These are phyloP conservation scores for Periplaneta americana DNA, from an alignment of 1,140 invertebrate genomes.

Conservation along the genomic window DNA sequence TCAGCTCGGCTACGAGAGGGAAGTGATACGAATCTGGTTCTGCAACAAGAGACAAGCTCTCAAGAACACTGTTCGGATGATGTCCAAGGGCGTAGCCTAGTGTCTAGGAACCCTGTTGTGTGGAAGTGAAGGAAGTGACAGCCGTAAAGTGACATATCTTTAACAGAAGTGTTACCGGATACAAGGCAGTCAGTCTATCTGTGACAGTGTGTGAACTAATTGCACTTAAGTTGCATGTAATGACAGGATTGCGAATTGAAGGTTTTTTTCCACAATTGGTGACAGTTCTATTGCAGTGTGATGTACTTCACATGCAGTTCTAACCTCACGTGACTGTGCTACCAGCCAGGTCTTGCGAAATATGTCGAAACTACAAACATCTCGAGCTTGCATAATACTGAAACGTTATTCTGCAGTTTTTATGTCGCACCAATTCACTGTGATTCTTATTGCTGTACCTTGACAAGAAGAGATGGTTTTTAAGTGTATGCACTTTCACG, in stretches of 20 bases:
- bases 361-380: too few species aligned
- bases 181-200: background rate
- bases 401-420: too few species aligned
- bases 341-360: too few species aligned
- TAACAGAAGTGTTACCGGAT: background rate
- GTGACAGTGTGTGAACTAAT: background rate
- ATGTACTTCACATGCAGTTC: too few species aligned
- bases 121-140: background rate
- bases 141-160: background rate
- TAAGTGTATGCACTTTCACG: too few species aligned
- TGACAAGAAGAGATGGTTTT: too few species aligned
- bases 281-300: too few species aligned
- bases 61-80: conserved; percentile 91
- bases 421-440: too few species aligned
- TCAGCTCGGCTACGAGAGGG: conserved; percentile 91
- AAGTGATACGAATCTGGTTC: conserved; percentile 99
- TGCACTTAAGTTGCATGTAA: background rate
- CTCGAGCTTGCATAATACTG: too few species aligned
- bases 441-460: too few species aligned
- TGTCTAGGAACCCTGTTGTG: background rate
- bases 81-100: conserved; percentile 60
- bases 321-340: too few species aligned
- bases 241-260: background rate
- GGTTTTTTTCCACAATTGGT: background rate
- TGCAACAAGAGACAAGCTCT: conserved; percentile 97